These are phyloP conservation scores for Apis dorsata DNA, from an alignment of 1,140 invertebrate species.

Conservation along the genomic window DNA sequence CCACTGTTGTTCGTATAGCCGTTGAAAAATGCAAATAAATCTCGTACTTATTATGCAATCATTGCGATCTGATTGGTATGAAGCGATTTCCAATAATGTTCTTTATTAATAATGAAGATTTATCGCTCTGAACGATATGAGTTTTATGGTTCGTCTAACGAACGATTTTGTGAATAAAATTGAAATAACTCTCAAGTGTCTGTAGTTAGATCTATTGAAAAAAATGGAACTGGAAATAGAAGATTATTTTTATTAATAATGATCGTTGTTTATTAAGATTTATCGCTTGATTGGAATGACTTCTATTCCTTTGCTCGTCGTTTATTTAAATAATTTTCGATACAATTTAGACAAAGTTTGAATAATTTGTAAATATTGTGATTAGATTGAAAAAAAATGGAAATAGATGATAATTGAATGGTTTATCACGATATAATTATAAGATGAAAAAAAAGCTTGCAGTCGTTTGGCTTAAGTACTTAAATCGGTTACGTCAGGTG, in stretches of 20 bases:
- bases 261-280: too few species aligned
- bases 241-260: too few species aligned
- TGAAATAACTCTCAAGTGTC: background rate
- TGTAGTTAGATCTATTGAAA: too few species aligned
- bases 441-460: background rate
- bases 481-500: background rate
- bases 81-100: slow-evolving; percentile 11
- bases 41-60: background rate
- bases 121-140: background rate
- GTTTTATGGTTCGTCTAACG: background rate
- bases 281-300: too few species aligned
- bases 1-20: too few species aligned
- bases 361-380: background rate
- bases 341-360: background rate
- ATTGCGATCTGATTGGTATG: too few species aligned
- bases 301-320: too few species aligned
- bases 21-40: slow-evolving; percentile 3
- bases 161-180: background rate
- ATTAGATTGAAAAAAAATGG: background rate
- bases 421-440: background rate
- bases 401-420: background rate
- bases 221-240: too few species aligned
- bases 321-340: background rate
- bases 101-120: slow-evolving; percentile 9
- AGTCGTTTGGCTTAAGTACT: background rate